Evolutionary conservation across 2,888 invertebrate genomes (phyloP).

Genomic region (Spialia ferax): DNA sequence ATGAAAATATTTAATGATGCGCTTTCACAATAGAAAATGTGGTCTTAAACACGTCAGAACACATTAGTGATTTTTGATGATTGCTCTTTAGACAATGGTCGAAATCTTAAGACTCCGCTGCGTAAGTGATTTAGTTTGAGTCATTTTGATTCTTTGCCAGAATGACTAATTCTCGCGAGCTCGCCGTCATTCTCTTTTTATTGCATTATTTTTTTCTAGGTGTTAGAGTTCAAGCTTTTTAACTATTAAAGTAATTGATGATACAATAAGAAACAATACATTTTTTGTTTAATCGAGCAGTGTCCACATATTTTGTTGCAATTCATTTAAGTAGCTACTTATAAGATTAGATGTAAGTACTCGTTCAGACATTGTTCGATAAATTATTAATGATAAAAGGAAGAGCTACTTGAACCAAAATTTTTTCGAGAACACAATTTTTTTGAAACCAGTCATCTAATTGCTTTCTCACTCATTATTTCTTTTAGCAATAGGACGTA

Average conservation of each 20-base stretch:
- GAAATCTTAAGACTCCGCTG: conserved; percentile 63
- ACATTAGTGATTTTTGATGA: conserved; percentile 66
- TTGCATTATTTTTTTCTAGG: conserved; percentile 66
- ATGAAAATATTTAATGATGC: conserved; percentile 73
- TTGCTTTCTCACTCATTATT: not conserved
- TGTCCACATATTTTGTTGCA: conserved; percentile 25
- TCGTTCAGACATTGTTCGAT: conserved; percentile 14
- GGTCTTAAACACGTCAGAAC: conserved; percentile 49
- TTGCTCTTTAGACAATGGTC: conserved; percentile 73
- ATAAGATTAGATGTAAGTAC: conserved; percentile 30
- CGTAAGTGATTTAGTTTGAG: conserved; percentile 73
- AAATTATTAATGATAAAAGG: conserved; percentile 9
- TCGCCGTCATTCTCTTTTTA: conserved; percentile 69
- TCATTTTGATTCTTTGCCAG: conserved; percentile 78
- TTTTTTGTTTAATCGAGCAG: conserved; percentile 18
- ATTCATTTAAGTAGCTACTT: conserved; percentile 24
- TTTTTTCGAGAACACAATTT: not conserved
- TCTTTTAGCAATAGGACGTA: not conserved
- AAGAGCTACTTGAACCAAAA: not conserved
- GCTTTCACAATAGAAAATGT: conserved; percentile 63
- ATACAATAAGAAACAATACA: conserved; percentile 30
- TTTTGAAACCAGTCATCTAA: not conserved
- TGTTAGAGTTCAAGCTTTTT: conserved; percentile 55
- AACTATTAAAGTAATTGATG: conserved; percentile 57
- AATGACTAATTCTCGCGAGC: conserved; percentile 77